phyloP scores from a whole-genome alignment of 2,797 vertebrate species.

The Gadopsis marmoratus region DNA sequence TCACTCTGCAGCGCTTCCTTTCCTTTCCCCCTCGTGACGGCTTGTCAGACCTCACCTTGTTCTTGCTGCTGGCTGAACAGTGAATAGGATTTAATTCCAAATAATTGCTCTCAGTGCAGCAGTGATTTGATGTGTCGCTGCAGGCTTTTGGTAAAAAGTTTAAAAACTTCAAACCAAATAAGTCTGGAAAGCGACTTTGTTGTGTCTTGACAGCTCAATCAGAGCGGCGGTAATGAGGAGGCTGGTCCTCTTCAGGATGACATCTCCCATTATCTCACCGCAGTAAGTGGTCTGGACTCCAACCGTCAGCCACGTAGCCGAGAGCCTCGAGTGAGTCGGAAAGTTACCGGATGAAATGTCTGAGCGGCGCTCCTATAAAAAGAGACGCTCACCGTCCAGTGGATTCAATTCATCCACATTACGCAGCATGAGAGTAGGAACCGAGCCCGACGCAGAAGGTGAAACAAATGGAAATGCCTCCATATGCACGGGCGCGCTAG shows the following conservation, averaged over 20 bases:
- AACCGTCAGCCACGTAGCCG: neutral
- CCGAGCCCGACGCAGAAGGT: no score
- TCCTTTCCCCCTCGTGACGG: constrained; percentile 37
- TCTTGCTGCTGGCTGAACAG: constrained; percentile 45
- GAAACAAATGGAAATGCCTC: no score
- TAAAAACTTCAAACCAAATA: constrained; percentile 15
- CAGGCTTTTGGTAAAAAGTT: constrained; percentile 15
- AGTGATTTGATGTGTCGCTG: constrained; percentile 25
- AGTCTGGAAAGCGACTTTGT: constrained; percentile 21
- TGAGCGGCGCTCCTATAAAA: neutral
- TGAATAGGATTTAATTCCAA: constrained; percentile 50
- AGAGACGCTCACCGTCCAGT: neutral
- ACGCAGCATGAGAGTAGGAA: no score
- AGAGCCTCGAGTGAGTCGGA: constrained; percentile 3
- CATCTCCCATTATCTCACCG: constrained; percentile 1
- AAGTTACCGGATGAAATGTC: constrained; percentile 20
- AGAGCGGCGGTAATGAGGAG: constrained; percentile 26
- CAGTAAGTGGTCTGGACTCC: constrained; percentile 4
- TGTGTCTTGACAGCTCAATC: constrained; percentile 17
- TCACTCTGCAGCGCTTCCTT: constrained; percentile 27
- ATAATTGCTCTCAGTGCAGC: constrained; percentile 54
- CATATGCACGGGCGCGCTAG: neutral
- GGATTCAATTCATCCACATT: neutral
- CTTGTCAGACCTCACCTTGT: constrained; percentile 57
- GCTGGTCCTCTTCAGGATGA: neutral